Evolutionary conservation across 2,113 vertebrate species (phyloP).

Genomic region (Strigops habroptila): DNA sequence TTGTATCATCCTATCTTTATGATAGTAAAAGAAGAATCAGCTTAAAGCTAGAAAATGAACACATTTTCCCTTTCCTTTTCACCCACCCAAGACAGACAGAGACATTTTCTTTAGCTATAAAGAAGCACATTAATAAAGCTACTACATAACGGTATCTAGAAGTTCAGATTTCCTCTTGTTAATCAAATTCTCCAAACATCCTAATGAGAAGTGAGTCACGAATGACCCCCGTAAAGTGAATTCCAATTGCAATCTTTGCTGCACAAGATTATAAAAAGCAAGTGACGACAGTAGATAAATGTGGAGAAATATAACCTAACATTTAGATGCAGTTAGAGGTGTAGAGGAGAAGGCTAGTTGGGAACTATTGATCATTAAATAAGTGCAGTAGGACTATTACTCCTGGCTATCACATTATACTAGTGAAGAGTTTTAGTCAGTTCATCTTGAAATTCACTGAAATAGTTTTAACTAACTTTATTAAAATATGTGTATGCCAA

Average conservation of each 20-base stretch:
- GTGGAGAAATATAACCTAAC: neutral
- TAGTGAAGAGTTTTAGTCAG: neutral
- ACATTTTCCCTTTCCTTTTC: neutral
- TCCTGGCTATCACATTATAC: neutral
- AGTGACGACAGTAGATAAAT: neutral
- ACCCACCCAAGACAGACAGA: neutral
- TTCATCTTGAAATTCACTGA: neutral
- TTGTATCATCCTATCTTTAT: neutral
- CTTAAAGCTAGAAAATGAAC: neutral
- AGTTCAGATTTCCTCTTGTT: neutral
- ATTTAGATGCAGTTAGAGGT: neutral
- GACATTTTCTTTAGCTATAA: neutral
- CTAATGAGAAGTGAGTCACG: neutral
- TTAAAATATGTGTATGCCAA: neutral
- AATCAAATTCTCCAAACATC: neutral
- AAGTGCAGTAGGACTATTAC: neutral
- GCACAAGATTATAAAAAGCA: neutral
- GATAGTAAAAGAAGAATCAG: neutral
- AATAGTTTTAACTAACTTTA: neutral
- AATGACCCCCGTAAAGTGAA: neutral
- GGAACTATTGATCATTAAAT: neutral
- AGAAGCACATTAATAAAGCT: neutral
- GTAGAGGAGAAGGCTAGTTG: neutral
- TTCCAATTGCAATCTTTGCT: neutral
- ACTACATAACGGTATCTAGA: neutral